A percentile compares a stretch with the other conserved stretches of the same genome.
These are phyloP conservation scores for Sebastes hubbsi DNA, from an alignment of 2,797 vertebrate genomes.

Conservation along the genomic window DNA sequence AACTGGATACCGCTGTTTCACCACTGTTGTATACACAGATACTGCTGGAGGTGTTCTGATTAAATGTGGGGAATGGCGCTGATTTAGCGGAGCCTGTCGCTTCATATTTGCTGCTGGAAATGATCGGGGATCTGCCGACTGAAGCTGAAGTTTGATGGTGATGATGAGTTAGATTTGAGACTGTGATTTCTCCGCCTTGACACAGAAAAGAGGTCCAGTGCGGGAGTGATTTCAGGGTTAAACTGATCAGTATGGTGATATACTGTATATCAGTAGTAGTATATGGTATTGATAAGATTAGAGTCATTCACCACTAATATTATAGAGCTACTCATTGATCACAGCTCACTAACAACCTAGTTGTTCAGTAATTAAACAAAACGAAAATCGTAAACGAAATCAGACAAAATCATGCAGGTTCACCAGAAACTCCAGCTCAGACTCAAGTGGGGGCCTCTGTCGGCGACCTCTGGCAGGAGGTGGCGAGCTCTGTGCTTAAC, in stretches of 20 bases:
- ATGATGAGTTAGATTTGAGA: background rate
- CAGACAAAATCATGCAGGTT: no score
- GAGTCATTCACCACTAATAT: background rate
- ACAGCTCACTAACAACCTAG: background rate
- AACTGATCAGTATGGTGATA: background rate
- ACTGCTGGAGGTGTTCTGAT: conserved; percentile 15
- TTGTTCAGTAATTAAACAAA: no score
- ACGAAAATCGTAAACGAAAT: no score
- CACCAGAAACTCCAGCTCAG: no score
- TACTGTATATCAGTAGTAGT: background rate
- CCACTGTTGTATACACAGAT: background rate
- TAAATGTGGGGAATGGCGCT: conserved; percentile 8
- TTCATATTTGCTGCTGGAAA: background rate
- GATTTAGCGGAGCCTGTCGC: background rate
- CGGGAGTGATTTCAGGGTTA: background rate
- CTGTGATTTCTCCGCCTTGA: background rate
- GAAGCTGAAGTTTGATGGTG: background rate
- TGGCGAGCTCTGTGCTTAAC: no score
- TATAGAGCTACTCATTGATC: background rate
- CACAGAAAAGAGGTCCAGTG: background rate
- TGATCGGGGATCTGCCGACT: background rate
- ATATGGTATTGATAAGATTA: background rate
- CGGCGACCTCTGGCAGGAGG: no score
- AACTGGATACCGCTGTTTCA: conserved; percentile 12
- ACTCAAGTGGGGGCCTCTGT: no score